phyloP scores from a whole-genome alignment of 1,140 invertebrate genomes.

The Hypothenemus hampei region DNA sequence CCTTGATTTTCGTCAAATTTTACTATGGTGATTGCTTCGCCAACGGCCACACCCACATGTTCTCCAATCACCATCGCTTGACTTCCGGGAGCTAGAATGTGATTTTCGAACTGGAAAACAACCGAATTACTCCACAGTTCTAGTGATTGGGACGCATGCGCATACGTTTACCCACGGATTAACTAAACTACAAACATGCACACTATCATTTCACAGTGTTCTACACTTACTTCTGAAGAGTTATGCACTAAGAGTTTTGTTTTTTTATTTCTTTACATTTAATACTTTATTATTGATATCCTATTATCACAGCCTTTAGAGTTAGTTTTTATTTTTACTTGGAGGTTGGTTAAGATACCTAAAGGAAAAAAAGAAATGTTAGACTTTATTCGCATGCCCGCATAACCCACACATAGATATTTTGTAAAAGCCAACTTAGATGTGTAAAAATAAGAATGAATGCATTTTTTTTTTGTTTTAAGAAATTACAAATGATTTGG shows the following conservation, averaged over 20 bases:
- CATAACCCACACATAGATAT: too few relatives aligned
- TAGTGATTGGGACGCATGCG: too few relatives aligned
- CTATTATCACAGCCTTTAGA: constrained; percentile 22
- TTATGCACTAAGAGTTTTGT: too few relatives aligned
- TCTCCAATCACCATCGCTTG: constrained; percentile 51
- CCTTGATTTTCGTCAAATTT: constrained; percentile 48
- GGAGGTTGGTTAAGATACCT: constrained; percentile 21
- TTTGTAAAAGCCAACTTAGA: too few relatives aligned
- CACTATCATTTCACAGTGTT: too few relatives aligned
- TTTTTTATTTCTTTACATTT: too few relatives aligned
- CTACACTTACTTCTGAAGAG: too few relatives aligned
- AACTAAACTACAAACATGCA: too few relatives aligned
- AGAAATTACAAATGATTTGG: too few relatives aligned
- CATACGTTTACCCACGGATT: too few relatives aligned
- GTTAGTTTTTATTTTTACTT: constrained; percentile 19
- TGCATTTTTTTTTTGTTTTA: not conserved
- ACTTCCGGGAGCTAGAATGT: constrained; percentile 51
- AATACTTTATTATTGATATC: not conserved
- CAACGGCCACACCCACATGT: constrained; percentile 50
- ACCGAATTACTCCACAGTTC: too few relatives aligned
- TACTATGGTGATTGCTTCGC: constrained; percentile 50
- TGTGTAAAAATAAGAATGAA: too few relatives aligned
- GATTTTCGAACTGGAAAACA: constrained; percentile 39
- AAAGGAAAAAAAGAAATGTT: constrained; percentile 10
- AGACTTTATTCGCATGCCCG: constrained; percentile 7